Evolutionary conservation across 2,797 vertebrate genomes (phyloP).

Genomic region (Tiaroga cobitis): DNA sequence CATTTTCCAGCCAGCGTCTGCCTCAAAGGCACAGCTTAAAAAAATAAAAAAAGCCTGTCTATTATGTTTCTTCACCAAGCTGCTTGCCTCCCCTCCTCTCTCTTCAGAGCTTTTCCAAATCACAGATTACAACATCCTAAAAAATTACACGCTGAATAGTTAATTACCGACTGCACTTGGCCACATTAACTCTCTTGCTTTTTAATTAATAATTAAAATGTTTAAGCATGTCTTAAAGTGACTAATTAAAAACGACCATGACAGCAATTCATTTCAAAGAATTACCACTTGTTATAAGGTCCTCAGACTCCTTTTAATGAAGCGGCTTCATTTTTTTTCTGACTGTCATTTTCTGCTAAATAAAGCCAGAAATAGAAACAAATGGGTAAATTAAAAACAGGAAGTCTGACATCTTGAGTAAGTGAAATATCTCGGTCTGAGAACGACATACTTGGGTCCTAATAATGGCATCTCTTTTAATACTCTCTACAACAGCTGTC

Average conservation of each 20-base stretch:
- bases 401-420: constrained; percentile 1
- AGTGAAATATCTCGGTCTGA: not conserved
- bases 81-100: not conserved
- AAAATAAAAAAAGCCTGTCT: not conserved
- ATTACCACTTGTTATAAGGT: constrained; percentile 59
- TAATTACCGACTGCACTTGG: constrained; percentile 60
- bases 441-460: not conserved
- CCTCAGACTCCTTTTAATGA: constrained; percentile 47
- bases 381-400: not conserved
- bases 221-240: constrained; percentile 45
- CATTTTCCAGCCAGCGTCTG: constrained; percentile 9
- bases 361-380: constrained; percentile 34
- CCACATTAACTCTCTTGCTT: constrained; percentile 38
- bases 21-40: not conserved
- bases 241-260: constrained; percentile 58
- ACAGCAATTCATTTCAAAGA: constrained; percentile 54
- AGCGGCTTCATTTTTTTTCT: constrained; percentile 57
- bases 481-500: not conserved
- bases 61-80: not conserved
- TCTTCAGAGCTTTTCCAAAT: constrained; percentile 59
- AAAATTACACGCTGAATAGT: constrained; percentile 44
- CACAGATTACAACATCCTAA: constrained; percentile 47
- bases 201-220: constrained; percentile 67
- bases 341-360: constrained; percentile 57
- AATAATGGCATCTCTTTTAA: not conserved